Evolutionary conservation across 2,888 invertebrate genomes (phyloP), one percentile per base, ranked within the genome.

Genomic region (Muschampia staudingeri): DNA sequence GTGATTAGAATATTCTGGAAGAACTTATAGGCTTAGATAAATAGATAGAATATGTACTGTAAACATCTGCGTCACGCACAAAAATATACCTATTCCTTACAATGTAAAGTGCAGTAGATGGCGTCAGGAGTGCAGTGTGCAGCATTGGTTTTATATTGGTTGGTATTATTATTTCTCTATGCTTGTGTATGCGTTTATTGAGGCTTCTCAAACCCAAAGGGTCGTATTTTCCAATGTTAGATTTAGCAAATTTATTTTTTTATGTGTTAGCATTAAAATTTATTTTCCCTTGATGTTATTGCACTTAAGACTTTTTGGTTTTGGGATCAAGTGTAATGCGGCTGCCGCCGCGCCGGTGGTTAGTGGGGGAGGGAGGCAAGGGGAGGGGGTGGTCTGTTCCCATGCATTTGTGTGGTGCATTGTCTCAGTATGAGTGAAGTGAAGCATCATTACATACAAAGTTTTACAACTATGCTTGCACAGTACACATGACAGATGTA

Each of bases 121-220:
- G 80, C 82, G 85, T 80, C 80, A 76, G 70, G 82, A 85, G 83
- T 85, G 85, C 82, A 86, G 61, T 65, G 78, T 72, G 83, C 82
- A 82, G 48, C 76, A 76, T 73, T 56, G 56, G 6, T 56, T 61
- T 75, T 65, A 44, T 79, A 73, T 44, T 65, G 34, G n/a, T 7
- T 78, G 11, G 44, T 16, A 25, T 25, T 25, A 25, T 25, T 25
- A 25, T 25, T 25, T 25, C 40, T 78, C 37, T 25, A 30, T 25
- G 69, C 40, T 40, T 40, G 12, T 79, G 73, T 73, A 44, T 79
- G 61, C 65, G 73, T 72, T 72, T 72, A 56, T 44, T 48, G 14
- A 61, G n/a, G 30, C 11, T 78, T 30, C 42, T 37, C 48, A 37
- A 67, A 48, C 42, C 61, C 30, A 37, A 19, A 48, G 4, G 44